Conservation (phyloP, 2,113 vertebrate species). For the Xenopus borealis region DNA sequence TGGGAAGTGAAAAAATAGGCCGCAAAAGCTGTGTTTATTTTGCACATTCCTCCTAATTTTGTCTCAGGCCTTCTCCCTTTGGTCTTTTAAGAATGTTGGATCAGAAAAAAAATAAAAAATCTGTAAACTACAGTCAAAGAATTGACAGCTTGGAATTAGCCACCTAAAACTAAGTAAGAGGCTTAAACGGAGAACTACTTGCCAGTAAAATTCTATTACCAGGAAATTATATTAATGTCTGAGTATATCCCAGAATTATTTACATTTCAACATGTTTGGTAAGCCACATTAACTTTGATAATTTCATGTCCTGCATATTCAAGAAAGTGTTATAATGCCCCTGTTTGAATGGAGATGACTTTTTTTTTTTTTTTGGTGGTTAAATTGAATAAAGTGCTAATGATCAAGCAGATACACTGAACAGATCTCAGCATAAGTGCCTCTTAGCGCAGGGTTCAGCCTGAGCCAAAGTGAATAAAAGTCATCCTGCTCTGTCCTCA, state of each 20-base stretch:
- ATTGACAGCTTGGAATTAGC: too few relatives aligned
- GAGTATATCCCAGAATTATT: not conserved
- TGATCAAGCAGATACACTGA: not conserved
- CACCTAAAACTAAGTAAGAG: too few relatives aligned
- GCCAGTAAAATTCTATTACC: slow-evolving; percentile 9
- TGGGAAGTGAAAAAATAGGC: slow-evolving; percentile 35
- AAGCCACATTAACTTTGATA: slow-evolving; percentile 5
- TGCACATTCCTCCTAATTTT: slow-evolving; percentile 41
- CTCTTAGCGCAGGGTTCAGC: slow-evolving; percentile 13
- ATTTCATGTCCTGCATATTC: slow-evolving; percentile 6
- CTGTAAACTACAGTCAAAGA: not conserved
- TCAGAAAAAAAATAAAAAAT: not conserved
- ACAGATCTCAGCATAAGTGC: slow-evolving; percentile 21
- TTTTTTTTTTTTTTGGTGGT: not conserved
- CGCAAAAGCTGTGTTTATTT: slow-evolving; percentile 41
- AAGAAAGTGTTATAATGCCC: not conserved
- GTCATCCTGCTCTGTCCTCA: slow-evolving; percentile 17
- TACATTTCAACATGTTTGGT: slow-evolving; percentile 11
- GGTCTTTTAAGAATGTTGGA: slow-evolving; percentile 22
- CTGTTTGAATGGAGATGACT: slow-evolving; percentile 4
- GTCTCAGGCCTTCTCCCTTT: slow-evolving; percentile 29
- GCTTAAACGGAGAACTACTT: not conserved
- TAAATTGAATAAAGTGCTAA: slow-evolving; percentile 4
- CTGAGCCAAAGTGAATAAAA: slow-evolving; percentile 11
- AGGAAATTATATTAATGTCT: slow-evolving; percentile 6